A percentile compares a stretch with the other conserved stretches of the same genome.
These are phyloP conservation scores for Anoplopoma fimbria DNA, from an alignment of 2,113 vertebrate genomes.

Conservation along the genomic window DNA sequence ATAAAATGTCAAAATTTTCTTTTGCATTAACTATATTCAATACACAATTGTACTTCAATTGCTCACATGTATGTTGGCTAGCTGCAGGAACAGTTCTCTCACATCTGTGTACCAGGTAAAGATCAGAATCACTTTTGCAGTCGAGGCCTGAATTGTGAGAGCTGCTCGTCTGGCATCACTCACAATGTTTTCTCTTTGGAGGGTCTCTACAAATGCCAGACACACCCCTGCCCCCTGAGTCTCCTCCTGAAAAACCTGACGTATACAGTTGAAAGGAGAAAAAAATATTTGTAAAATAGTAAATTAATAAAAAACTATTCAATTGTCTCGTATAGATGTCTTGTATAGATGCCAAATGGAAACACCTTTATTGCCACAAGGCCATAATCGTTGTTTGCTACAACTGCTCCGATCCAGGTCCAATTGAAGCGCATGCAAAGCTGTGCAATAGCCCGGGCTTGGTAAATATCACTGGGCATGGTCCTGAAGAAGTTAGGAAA, in stretches of 20 bases:
- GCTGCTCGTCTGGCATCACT: conserved; percentile 74
- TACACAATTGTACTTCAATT: neutral
- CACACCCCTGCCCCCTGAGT: conserved; percentile 72
- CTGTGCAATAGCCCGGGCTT: conserved; percentile 79
- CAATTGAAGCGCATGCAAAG: conserved; percentile 79
- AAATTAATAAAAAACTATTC: neutral
- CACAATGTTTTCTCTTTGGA: conserved; percentile 70
- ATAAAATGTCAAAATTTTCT: no score
- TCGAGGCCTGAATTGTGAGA: conserved; percentile 71
- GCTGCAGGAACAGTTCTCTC: conserved; percentile 75
- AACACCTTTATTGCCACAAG: conserved; percentile 71
- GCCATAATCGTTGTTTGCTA: conserved; percentile 81
- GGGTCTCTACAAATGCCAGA: conserved; percentile 80
- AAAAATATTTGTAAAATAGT: no score
- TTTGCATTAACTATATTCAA: neutral
- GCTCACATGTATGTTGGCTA: conserved; percentile 77
- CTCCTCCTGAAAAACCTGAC: conserved; percentile 78
- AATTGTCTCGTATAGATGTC: neutral
- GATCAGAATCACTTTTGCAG: conserved; percentile 80
- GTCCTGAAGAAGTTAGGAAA: conserved; percentile 85
- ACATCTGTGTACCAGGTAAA: conserved; percentile 81
- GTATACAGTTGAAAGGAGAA: neutral
- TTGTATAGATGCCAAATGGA: neutral
- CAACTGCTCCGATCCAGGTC: conserved; percentile 84
- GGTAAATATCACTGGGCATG: conserved; percentile 84